phyloP scores from a whole-genome alignment of 2,113 vertebrate genomes.

The Tenebrosternarchus preto region DNA sequence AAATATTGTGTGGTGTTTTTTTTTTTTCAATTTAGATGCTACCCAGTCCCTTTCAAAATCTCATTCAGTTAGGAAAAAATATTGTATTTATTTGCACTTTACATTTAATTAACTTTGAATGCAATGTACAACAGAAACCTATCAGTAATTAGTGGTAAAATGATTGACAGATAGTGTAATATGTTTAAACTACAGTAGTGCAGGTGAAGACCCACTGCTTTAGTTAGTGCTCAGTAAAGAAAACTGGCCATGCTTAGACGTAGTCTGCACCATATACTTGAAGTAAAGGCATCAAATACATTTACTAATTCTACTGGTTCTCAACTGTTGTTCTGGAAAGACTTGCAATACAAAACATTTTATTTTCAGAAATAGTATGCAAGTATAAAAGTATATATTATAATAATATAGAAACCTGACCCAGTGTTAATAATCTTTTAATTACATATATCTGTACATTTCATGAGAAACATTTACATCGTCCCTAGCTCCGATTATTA shows the following conservation, averaged over 20 bases:
- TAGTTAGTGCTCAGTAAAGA: no score
- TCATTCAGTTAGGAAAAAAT: no score
- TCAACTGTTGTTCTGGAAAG: neutral
- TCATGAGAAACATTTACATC: conserved; percentile 70
- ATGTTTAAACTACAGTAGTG: no score
- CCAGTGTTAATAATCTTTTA: conserved; percentile 69
- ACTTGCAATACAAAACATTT: neutral
- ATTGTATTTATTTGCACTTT: no score
- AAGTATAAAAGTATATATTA: no score
- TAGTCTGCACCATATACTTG: neutral
- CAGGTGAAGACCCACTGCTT: no score
- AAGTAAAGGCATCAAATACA: neutral
- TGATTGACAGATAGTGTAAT: no score
- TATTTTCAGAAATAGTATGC: neutral
- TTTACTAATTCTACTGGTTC: neutral
- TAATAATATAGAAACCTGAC: neutral
- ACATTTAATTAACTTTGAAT: no score
- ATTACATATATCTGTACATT: conserved; percentile 76
- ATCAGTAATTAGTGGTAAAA: no score
- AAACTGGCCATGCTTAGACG: no score
- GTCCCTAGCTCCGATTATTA: conserved; percentile 54
- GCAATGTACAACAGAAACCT: no score
- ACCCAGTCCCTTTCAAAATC: neutral
- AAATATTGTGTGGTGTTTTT: conserved; percentile 33
- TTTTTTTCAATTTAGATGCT: neutral